Evolutionary conservation across 2,888 invertebrate species (phyloP), one percentile per base, ranked within the genome.

Genomic region (Calliphora vomitoria): DNA sequence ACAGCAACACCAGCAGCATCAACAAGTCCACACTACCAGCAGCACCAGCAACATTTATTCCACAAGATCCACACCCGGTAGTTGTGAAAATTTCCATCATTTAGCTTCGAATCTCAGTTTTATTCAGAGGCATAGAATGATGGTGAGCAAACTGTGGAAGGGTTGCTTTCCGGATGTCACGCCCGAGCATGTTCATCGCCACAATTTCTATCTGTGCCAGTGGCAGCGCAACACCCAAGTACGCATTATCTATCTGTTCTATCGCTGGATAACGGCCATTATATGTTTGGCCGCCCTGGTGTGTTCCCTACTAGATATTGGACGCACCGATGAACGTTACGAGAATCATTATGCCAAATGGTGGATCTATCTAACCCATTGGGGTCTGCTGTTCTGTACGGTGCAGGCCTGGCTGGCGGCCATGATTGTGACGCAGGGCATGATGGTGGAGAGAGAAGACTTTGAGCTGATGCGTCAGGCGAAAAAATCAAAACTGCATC

Each of bases 391-490:
- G 50, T 93, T 93, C 50, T 94, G 94, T 88, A 93, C 94, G 3
- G 90, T 92, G 10, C 94, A 94, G 89, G 93, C 94, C 38, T 94
- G 94, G 94, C 89, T 94, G 76, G 93, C 92, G 60, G 94, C 94
- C 41, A 93, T 93, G 93, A 94, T 94, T 88, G 94, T 94, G 13
- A 94, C 94, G 81, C 93, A 94, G 88, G 94, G 94, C 25, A 93
- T 94, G 93, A 94, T 94, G 94, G 94, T 94, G 83, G 94, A 94
- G 85, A 93, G 94, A n/a, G 94, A 94, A 88, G 94, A 94, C 88
- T 94, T 93, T 84, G 94, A 94, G 89, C 90, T 93, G 75, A 93
- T 94, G 86, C 91, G 94, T 4, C 94, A 94, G 89, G 93, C 94
- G 80, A 93, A 94, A 89, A 94, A 94, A 89, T 93, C 93, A 71